Conservation (phyloP, 2,888 invertebrate species). For the Rhyacophila evoluta region DNA sequence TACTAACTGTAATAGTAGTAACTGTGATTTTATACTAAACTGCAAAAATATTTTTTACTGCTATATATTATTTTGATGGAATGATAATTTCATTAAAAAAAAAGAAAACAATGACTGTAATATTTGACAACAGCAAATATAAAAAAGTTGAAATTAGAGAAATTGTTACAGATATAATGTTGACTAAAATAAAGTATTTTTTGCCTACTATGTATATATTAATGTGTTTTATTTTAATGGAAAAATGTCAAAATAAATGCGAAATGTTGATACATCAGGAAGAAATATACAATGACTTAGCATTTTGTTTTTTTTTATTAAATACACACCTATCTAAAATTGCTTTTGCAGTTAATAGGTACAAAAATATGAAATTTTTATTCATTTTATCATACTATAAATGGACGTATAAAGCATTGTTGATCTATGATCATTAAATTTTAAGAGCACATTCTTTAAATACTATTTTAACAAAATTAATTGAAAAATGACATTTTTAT, state of each 20-base stretch:
- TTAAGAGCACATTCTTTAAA: slow-evolving; percentile 1
- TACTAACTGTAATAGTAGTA: too few relatives aligned
- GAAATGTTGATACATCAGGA: not conserved
- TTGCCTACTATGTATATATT: too few relatives aligned
- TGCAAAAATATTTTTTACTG: too few relatives aligned
- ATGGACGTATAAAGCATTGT: slow-evolving; percentile 27
- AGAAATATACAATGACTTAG: not conserved
- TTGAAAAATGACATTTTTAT: not conserved
- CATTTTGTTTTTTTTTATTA: not conserved
- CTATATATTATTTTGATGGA: too few relatives aligned
- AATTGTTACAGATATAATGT: too few relatives aligned
- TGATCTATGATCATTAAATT: slow-evolving; percentile 6
- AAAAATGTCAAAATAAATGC: not conserved
- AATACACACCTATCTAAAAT: not conserved
- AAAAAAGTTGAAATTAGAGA: too few relatives aligned
- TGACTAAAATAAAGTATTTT: too few relatives aligned
- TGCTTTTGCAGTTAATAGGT: not conserved
- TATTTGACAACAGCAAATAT: too few relatives aligned
- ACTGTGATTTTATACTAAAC: too few relatives aligned
- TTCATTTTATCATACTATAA: not conserved
- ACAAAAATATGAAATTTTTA: not conserved
- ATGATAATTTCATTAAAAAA: too few relatives aligned
- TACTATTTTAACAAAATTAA: not conserved
- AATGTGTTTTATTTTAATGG: not conserved
- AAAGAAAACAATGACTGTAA: too few relatives aligned